These are phyloP conservation scores for Enhydra lutris DNA, from an alignment of 2,113 vertebrate genomes.

Conservation along the genomic window DNA sequence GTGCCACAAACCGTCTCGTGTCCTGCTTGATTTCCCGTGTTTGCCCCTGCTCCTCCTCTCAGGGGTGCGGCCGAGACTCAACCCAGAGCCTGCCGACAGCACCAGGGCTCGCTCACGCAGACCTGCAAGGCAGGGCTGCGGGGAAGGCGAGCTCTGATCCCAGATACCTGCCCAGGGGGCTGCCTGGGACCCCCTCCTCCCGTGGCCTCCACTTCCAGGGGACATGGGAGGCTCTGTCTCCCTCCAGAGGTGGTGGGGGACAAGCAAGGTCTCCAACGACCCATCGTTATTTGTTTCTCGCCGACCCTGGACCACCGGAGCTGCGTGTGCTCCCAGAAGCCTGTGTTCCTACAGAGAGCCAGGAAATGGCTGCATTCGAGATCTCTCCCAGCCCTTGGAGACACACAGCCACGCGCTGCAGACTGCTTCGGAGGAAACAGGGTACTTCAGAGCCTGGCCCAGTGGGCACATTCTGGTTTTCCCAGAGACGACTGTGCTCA, in stretches of 20 bases:
- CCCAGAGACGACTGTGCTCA: neutral
- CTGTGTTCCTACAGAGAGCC: fast-evolving
- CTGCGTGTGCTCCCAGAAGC: neutral
- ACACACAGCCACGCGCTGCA: neutral
- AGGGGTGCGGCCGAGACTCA: neutral
- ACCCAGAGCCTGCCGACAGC: neutral
- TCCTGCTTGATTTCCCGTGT: slow-evolving; percentile 60
- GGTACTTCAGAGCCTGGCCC: neutral
- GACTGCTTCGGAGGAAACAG: neutral
- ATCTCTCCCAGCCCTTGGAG: neutral
- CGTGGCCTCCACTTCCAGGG: neutral
- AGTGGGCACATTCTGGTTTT: fast-evolving
- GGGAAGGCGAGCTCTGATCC: neutral
- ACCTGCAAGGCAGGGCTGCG: neutral
- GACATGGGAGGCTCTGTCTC: neutral
- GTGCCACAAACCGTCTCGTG: neutral
- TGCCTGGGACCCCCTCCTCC: neutral
- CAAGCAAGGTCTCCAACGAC: neutral
- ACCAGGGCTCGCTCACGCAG: neutral
- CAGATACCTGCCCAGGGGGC: neutral
- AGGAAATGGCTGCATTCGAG: neutral
- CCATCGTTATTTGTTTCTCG: neutral
- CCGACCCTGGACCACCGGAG: neutral
- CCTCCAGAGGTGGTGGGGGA: neutral
- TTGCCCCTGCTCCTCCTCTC: slow-evolving; percentile 2